phyloP scores from a whole-genome alignment of 1,140 invertebrate species.

The Phymastichus coffea region DNA sequence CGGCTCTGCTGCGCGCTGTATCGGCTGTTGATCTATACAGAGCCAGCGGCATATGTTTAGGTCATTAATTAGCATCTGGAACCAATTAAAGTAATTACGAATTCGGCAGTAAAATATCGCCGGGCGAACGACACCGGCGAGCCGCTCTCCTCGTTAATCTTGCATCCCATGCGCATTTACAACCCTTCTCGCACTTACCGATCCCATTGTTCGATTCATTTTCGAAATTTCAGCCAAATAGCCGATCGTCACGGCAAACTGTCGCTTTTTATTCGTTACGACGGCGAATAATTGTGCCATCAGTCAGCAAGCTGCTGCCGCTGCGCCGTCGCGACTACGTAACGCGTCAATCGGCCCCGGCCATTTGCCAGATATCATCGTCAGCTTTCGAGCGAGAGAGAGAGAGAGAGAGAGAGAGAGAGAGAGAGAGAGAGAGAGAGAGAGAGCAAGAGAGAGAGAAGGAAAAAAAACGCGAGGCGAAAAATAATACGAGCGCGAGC shows the following conservation, averaged over 20 bases:
- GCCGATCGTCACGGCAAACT: constrained; percentile 2
- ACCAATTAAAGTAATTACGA: constrained; percentile 52
- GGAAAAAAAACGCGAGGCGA: too few species aligned
- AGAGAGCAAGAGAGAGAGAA: too few species aligned
- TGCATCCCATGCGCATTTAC: too few species aligned
- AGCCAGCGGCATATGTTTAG: constrained; percentile 48
- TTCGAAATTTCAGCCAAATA: too few species aligned
- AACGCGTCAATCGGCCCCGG: not conserved
- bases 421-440: too few species aligned
- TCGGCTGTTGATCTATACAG: constrained; percentile 43
- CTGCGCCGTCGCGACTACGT: not conserved
- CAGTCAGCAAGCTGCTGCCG: not conserved
- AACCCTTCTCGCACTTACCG: constrained; percentile 11
- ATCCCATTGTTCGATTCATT: constrained; percentile 30
- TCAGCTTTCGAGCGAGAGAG: not conserved
- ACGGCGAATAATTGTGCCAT: constrained; percentile 6
- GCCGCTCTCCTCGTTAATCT: constrained; percentile 26
- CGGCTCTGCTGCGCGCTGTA: constrained; percentile 33
- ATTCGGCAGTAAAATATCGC: constrained; percentile 49
- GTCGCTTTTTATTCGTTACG: not conserved
- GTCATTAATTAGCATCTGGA: constrained; percentile 55
- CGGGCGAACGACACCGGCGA: constrained; percentile 18
- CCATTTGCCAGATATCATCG: constrained; percentile 3
- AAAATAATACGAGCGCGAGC: too few species aligned
- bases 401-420: too few species aligned